phyloP scores from a whole-genome alignment of 2,888 invertebrate species.

The Limenitis camilla region DNA sequence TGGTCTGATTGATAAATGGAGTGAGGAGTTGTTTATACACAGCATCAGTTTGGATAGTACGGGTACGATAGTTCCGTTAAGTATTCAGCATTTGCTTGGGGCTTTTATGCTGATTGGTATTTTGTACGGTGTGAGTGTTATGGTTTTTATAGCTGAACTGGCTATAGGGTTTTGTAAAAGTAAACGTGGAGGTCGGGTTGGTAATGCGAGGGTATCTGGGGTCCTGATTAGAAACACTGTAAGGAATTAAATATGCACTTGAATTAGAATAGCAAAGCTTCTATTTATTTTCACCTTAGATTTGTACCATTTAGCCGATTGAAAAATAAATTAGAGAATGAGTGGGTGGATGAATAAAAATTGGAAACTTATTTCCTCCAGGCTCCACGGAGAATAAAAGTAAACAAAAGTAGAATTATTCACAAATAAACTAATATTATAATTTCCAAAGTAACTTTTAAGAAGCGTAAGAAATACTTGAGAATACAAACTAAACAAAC shows the following conservation, averaged over 20 bases:
- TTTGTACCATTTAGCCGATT: too few relatives aligned
- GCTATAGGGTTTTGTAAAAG: conserved; percentile 17
- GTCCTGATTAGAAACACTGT: neutral
- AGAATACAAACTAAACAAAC: too few relatives aligned
- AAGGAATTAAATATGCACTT: neutral
- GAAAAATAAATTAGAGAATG: too few relatives aligned
- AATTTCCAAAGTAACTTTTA: too few relatives aligned
- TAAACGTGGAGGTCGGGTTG: neutral
- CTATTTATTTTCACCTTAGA: too few relatives aligned
- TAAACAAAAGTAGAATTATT: too few relatives aligned
- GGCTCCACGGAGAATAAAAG: too few relatives aligned
- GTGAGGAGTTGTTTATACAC: conserved; percentile 56
- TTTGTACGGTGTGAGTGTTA: conserved; percentile 51
- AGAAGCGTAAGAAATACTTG: too few relatives aligned
- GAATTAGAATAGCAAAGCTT: neutral
- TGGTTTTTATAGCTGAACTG: conserved; percentile 55
- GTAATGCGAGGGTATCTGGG: neutral
- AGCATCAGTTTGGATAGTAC: conserved; percentile 37
- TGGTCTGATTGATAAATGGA: conserved; percentile 69
- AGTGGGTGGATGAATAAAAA: too few relatives aligned
- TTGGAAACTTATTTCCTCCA: too few relatives aligned
- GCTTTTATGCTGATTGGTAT: conserved; percentile 65
- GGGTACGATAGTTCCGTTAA: conserved; percentile 49
- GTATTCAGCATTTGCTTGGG: conserved; percentile 59
- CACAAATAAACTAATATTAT: too few relatives aligned